Evolutionary conservation across 2,888 invertebrate genomes (phyloP), one percentile per base, ranked within the genome.

Genomic region (Amphimallon solstitiale): DNA sequence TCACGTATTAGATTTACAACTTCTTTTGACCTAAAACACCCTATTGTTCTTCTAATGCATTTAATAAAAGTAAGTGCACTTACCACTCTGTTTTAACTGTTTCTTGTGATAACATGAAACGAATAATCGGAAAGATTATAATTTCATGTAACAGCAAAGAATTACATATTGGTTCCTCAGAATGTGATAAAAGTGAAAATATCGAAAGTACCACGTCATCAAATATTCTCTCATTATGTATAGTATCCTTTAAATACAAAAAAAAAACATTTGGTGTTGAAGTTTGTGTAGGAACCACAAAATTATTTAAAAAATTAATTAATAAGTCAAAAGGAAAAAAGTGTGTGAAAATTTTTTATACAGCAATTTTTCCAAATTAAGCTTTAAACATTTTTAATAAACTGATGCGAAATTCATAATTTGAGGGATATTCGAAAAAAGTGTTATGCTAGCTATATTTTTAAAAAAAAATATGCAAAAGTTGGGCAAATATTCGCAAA

Each of bases 81-180:
- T 38, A 54, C 56, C 56, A 61, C n/a, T 19, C 21, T 15, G 43
- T 40, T 7, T 61, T 52, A 14, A 54, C 10, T 12, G 37, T 21
- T 35, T 52, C 29, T 54, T 51, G 46, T 9, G 15, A 46, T 38
- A 66, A 51, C 66, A 62, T 62, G 35, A 52, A 52, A 19, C 52
- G 51, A 23, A 60, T 37, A n/a, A 63, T 23, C 4, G 67, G 67
- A 40, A 67, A 67, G 12, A 67, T 48, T 21, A 67, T 17, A 56
- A 67, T 63, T 23, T 67, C 63, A 40, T 67, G 63, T 15, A 67
- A 29, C 12, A 63, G 4, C n/a, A 45, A 38, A 46, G 34, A 29
- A 67, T 63, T 59, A 59, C 56, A 67, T 29, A 49, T 51, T 14
- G 62, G 48, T 38, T 63, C 49, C 4, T 61, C 19, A 61, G 61